A percentile compares a stretch with the other conserved stretches of the same genome.
Evolutionary conservation across 2,113 vertebrate genomes (phyloP).

Genomic region (Origma solitaria): DNA sequence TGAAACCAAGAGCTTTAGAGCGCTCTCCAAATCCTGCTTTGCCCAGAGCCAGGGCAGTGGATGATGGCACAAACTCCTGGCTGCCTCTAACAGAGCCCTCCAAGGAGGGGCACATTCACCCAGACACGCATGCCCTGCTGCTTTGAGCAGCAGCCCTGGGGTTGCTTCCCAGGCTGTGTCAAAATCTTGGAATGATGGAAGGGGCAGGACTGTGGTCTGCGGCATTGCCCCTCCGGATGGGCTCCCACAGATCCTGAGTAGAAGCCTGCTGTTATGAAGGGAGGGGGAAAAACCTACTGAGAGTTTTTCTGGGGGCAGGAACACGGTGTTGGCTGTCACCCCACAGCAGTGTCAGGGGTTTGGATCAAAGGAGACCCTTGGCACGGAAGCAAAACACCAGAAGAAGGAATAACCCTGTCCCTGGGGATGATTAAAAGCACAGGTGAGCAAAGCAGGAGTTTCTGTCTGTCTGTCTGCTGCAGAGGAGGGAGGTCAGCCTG

Average conservation of each 20-base stretch:
- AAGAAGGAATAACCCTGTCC: neutral
- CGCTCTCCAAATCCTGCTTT: neutral
- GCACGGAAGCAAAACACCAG: neutral
- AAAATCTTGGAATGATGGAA: accelerated
- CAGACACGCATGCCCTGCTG: neutral
- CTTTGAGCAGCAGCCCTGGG: too few species aligned
- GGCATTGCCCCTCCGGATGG: accelerated
- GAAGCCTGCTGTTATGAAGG: neutral
- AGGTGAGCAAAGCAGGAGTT: neutral
- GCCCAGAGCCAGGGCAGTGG: neutral
- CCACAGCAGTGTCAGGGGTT: accelerated
- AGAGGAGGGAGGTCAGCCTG: neutral
- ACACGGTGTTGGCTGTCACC: neutral
- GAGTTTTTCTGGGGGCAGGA: neutral
- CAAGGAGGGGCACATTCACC: neutral
- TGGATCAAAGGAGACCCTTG: neutral
- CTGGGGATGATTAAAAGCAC: neutral
- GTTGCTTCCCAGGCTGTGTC: neutral
- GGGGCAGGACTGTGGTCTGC: neutral
- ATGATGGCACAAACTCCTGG: neutral
- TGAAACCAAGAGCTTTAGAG: neutral
- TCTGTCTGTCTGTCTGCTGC: neutral
- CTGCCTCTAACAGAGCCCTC: neutral
- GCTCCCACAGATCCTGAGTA: neutral
- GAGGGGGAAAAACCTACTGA: neutral